Evolutionary conservation across 2,888 invertebrate genomes (phyloP), one percentile per base, ranked within the genome.

Genomic region (Lingula anatina): DNA sequence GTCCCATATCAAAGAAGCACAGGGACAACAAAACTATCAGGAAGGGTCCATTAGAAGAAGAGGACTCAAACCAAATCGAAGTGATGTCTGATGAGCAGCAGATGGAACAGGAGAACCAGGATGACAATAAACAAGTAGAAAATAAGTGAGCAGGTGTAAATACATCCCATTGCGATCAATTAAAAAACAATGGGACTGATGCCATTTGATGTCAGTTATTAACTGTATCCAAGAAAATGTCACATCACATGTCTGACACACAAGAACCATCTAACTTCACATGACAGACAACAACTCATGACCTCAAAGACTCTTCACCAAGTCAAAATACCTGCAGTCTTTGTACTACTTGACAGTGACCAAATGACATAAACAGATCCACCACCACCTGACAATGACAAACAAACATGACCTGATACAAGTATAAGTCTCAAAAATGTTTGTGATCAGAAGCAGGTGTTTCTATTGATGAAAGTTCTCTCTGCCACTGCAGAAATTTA

Each of bases 361-460:
- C 42, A 31, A 47, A 31, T 46, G 40, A 12, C 20, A 46, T 12
- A 35, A 25, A 47, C 39, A 46, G 35, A 39, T 41, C 26, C 23
- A 36, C 46, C 44, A 50, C 31, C 38, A 35, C 47, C 31, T 56
- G 58, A 53, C 54, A 53, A 47, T 60, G 59, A 55, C 56, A 50
- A 31, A 28, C 28, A 4, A 24, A 27, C 25, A 15, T 18, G n/a
- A n/a, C n/a, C n/a, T n/a, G n/a, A n/a, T n/a, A n/a, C n/a, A n/a
- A n/a, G n/a, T n/a, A n/a, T n/a, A n/a, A 46, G 35, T 15, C 36
- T 27, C 12, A 40, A n/a, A n/a, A n/a, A n/a, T n/a, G n/a, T n/a
- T n/a, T n/a, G n/a, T n/a, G n/a, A n/a, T n/a, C n/a, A n/a, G 15
- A 31, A 15, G 21, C 28, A 44, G 31, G 44, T n/a, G n/a, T n/a